Percentiles rank a stretch among this genome's conserved stretches.
phyloP scores from a whole-genome alignment of 2,888 invertebrate species.

The Xestia c-nigrum region DNA sequence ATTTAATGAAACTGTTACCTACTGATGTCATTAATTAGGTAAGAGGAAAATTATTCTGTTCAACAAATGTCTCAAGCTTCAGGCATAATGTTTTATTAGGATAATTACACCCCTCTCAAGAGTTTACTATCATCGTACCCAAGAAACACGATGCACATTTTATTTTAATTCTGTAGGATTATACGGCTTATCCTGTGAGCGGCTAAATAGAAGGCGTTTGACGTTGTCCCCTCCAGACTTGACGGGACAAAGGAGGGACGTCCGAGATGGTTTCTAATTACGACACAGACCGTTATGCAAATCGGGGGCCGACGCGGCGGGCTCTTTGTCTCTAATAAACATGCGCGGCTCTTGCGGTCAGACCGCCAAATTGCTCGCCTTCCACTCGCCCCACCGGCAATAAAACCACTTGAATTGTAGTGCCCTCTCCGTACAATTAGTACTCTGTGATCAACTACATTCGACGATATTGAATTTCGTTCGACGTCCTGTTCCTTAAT shows the following conservation, averaged over 20 bases:
- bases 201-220: slow-evolving; percentile 87
- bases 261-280: slow-evolving; percentile 90
- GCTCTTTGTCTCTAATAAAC: slow-evolving; percentile 89
- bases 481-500: slow-evolving; percentile 62
- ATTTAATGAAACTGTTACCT: slow-evolving; percentile 25
- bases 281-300: slow-evolving; percentile 90
- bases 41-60: slow-evolving; percentile 32
- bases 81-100: slow-evolving; percentile 48
- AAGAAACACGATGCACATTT: slow-evolving; percentile 75
- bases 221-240: slow-evolving; percentile 81
- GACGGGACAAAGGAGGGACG: slow-evolving; percentile 87
- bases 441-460: slow-evolving; percentile 80
- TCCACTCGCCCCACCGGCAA: slow-evolving; percentile 79
- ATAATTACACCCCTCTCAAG: slow-evolving; percentile 51
- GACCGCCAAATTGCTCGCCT: slow-evolving; percentile 86
- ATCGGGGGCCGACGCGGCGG: slow-evolving; percentile 83
- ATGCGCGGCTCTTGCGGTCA: slow-evolving; percentile 88
- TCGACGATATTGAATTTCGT: slow-evolving; percentile 66
- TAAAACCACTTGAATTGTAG: slow-evolving; percentile 82
- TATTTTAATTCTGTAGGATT: slow-evolving; percentile 78
- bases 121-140: slow-evolving; percentile 50
- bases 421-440: slow-evolving; percentile 82
- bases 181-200: slow-evolving; percentile 78
- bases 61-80: slow-evolving; percentile 25
- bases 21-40: slow-evolving; percentile 5